Conservation (phyloP, 2,797 vertebrate genomes). For the Lateolabrax maculatus region DNA sequence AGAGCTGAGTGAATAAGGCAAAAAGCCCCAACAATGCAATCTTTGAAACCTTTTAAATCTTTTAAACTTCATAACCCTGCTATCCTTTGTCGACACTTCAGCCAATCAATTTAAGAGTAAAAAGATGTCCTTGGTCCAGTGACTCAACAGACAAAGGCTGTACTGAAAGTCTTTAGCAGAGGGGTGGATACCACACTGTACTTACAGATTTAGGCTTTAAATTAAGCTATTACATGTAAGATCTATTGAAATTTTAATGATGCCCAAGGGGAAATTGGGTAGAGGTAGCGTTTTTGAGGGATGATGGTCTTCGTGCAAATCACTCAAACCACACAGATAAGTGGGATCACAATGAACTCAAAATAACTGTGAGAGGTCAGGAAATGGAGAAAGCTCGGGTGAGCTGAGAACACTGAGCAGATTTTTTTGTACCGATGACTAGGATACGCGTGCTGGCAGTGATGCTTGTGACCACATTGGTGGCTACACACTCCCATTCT, state of each 20-base stretch:
- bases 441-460: constrained; percentile 99
- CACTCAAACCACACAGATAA: constrained; percentile 35
- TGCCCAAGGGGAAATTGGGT: constrained; percentile 41
- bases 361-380: constrained; percentile 29
- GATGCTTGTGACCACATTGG: constrained; percentile 99
- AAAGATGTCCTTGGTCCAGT: constrained; percentile 39
- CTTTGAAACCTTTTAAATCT: neutral
- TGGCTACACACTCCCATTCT: constrained; percentile 99
- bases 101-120: constrained; percentile 25
- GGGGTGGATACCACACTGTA: constrained; percentile 8
- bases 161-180: constrained; percentile 15
- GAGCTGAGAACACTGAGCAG: constrained; percentile 36
- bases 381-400: constrained; percentile 15
- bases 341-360: constrained; percentile 28
- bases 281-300: constrained; percentile 43
- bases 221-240: constrained; percentile 60
- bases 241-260: constrained; percentile 65
- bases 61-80: constrained; percentile 27
- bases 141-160: constrained; percentile 39
- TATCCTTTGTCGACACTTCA: constrained; percentile 41
- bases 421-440: constrained; percentile 91
- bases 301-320: constrained; percentile 49
- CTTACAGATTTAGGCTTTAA: constrained; percentile 52
- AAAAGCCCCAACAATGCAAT: neutral
- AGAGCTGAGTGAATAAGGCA: neutral